Evolutionary conservation across 2,797 vertebrate genomes (phyloP), one percentile per base, ranked within the genome.

Genomic region (Myotis pilosus): DNA sequence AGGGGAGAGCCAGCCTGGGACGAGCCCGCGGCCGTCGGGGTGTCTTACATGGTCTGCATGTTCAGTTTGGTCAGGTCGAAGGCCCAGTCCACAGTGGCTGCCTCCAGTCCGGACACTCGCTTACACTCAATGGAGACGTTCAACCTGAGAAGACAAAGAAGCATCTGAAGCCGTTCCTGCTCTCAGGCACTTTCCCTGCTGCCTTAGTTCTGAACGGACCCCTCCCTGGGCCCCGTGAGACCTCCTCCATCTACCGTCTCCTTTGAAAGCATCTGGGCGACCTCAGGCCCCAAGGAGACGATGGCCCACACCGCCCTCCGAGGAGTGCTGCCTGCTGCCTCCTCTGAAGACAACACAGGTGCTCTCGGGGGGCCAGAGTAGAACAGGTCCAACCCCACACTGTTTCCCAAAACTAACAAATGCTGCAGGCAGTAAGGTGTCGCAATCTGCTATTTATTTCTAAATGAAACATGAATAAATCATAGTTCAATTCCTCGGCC

Each of bases 61-160:
- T 99, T 99, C 97, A 98, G 98, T 98, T 99, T 99, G 97, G 99
- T 99, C 94, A 99, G 98, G 95, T 99, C 99, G 47, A 99, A 99
- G 83, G 99, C 99, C 99, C 99, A 99, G 83, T 99, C 99, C 95
- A 99, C 98, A 0, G 99, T 99, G 95, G 98, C 98, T 1, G 98
- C 98, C 83, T 99, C 99, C 98, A 99, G 98, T 53, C 98, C 95
- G 0, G 99, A 98, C 69, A 99, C 99, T 5, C 99, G 98, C 97
- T 99, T 98, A 72, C 99, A 99, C 97, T 99, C 99, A 62, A 99
- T 99, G 98, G 99, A 98, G 95, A 99, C 98, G 80, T 99, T 99
- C 96, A 99, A 97, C 96, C 99, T 99, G 97, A 49, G 91, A 25
- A 38, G 51, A 80, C 95, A 82, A 95, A n/a, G 51, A 33, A 33